Percentiles rank a stretch among this genome's conserved stretches.
Evolutionary conservation across 2,888 invertebrate species (phyloP).

Genomic region (Cetonia aurata): DNA sequence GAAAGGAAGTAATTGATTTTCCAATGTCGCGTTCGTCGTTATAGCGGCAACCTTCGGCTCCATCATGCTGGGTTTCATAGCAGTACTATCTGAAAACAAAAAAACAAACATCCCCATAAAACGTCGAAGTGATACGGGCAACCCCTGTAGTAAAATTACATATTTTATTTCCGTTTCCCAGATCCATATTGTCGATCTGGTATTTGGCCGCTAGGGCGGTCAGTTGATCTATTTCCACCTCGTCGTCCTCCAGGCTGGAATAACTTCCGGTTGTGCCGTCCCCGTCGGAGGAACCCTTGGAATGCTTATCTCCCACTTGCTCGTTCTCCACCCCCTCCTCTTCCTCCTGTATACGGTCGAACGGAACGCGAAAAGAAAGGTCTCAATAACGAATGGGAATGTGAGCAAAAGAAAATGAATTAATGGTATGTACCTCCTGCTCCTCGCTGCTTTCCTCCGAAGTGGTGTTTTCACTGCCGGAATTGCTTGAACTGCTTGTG

Average conservation of each 20-base stretch:
- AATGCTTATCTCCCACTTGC: constrained; percentile 59
- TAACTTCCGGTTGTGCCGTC: constrained; percentile 70
- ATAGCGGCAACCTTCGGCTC: constrained; percentile 47
- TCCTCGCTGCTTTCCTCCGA: constrained; percentile 64
- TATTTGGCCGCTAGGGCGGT: constrained; percentile 64
- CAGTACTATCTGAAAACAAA: constrained; percentile 38
- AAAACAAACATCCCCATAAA: not conserved
- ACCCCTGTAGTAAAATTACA: constrained; percentile 55
- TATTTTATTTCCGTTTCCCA: constrained; percentile 66
- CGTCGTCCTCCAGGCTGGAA: constrained; percentile 70
- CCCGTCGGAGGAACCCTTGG: constrained; percentile 66
- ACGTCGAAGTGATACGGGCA: not conserved
- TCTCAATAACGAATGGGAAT: not conserved
- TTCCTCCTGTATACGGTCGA: constrained; percentile 49
- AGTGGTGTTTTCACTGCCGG: constrained; percentile 57
- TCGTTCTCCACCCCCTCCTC: constrained; percentile 58
- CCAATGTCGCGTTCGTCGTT: constrained; percentile 44
- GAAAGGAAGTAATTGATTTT: constrained; percentile 59
- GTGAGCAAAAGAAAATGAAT: constrained; percentile 1
- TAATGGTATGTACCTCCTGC: constrained; percentile 58
- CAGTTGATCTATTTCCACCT: constrained; percentile 65
- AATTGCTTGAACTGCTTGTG: constrained; percentile 56
- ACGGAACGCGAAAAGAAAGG: not conserved
- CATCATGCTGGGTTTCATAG: constrained; percentile 42
- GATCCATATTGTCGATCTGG: constrained; percentile 64